phyloP scores from a whole-genome alignment of 2,113 vertebrate genomes.

The Poicephalus gulielmi region DNA sequence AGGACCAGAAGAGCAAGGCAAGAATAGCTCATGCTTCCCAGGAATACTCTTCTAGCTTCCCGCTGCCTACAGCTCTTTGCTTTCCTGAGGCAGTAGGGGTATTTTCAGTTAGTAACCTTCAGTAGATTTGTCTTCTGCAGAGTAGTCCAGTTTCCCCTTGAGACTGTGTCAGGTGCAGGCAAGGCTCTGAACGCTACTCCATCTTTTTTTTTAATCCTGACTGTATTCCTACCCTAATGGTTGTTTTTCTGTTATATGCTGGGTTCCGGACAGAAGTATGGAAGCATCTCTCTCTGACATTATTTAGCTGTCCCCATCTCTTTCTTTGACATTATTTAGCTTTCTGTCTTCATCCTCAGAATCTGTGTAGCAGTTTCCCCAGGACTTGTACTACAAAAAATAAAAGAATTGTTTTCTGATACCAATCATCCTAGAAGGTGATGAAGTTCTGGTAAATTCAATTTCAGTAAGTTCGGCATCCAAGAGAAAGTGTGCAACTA shows the following conservation, averaged over 20 bases:
- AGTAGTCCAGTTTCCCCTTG: neutral
- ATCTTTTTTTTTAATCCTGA: neutral
- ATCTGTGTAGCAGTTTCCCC: neutral
- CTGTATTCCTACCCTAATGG: neutral
- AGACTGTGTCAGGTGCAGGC: neutral
- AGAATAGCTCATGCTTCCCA: neutral
- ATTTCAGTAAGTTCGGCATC: neutral
- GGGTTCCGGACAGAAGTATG: neutral
- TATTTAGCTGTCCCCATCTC: neutral
- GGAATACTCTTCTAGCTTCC: neutral
- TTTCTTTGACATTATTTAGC: neutral
- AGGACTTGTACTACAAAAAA: neutral
- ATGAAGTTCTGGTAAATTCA: neutral
- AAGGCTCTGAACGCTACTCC: neutral
- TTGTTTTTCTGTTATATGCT: neutral
- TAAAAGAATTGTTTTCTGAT: neutral
- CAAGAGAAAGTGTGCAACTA: neutral
- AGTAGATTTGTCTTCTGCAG: neutral
- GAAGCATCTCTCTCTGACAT: neutral
- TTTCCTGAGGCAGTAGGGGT: neutral
- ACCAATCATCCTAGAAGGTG: accelerated
- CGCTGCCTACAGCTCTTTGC: neutral
- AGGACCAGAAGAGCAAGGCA: neutral
- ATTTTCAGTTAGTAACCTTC: neutral
- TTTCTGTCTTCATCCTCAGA: neutral